These are phyloP conservation scores for Clivina fossor DNA, from an alignment of 2,888 invertebrate genomes.

Conservation along the genomic window DNA sequence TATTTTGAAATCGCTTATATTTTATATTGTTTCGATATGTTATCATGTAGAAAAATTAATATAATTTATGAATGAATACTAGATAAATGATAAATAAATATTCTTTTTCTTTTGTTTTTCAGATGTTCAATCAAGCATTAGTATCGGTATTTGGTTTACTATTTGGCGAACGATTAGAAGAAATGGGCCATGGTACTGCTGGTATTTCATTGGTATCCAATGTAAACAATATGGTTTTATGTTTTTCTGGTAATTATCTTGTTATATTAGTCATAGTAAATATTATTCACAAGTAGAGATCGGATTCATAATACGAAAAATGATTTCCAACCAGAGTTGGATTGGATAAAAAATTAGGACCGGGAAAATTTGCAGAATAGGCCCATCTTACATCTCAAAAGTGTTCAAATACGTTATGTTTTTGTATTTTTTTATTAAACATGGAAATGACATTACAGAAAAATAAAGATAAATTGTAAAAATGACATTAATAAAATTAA, in stretches of 20 bases:
- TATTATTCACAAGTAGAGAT: neutral
- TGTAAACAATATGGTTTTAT: slow-evolving; percentile 65
- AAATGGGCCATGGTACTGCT: slow-evolving; percentile 65
- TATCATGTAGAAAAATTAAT: neutral
- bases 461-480: no score
- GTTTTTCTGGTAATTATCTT: slow-evolving; percentile 55
- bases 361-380: no score
- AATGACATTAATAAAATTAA: no score
- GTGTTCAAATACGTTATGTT: no score
- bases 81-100: neutral
- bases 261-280: slow-evolving; percentile 15
- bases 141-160: slow-evolving; percentile 70
- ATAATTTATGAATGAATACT: neutral
- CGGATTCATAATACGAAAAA: no score
- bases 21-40: slow-evolving; percentile 8
- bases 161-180: slow-evolving; percentile 65
- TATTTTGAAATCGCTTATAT: no score
- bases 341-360: no score
- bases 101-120: no score
- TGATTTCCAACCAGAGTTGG: no score
- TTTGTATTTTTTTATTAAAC: no score
- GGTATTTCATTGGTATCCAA: slow-evolving; percentile 70
- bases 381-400: no score
- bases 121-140: slow-evolving; percentile 73
- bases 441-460: no score